Evolutionary conservation across 1,140 invertebrate genomes (phyloP), one percentile per base, ranked within the genome.

Genomic region (Pollicipes pollicipes): DNA sequence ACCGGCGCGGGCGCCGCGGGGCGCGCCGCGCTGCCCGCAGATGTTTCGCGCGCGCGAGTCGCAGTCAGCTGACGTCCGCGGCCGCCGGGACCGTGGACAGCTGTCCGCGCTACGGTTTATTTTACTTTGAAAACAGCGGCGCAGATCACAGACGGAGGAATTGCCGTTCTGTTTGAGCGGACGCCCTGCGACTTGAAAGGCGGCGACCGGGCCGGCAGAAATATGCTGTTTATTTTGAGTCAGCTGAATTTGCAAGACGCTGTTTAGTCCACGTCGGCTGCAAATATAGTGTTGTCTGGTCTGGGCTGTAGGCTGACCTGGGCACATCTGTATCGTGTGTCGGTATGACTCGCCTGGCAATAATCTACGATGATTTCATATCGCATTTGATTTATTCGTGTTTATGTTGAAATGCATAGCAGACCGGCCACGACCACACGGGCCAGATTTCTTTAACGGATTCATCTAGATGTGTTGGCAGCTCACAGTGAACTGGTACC

Each of bases 141-240:
- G 45, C 45, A 58, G 45, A 58, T 58, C 45, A 58, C 45, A 58
- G 45, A 58, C 45, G 24, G 45, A 58, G 13, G 45, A 3, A 58
- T 58, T 58, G 45, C 45, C 17, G 45, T 58, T 58, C 45, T 58
- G 45, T 58, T 58, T 21, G 8, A 13, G 45, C 45, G 45, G 45
- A 58, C 24, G 45, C 45, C 2, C 45, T 58, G 45, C 21, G 45
- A 58, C 45, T 58, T 58, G 45, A 58, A 58, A 58, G 45, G 45
- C 45, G 21, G 45, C 45, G 45, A 58, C 45, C 45, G 45, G 45
- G 13, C 17, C 6, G 45, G 8, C 21, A 10, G 45, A 58, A 58
- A 58, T 58, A 58, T 58, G 45, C 45, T 58, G 45, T 58, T 58
- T 58, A 58, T 58, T 58, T 58, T 58, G 45, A 58, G 45, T 58